A percentile compares a stretch with the other conserved stretches of the same genome.
Evolutionary conservation across 2,797 vertebrate species (phyloP).

Genomic region (Phrynocephalus guinanensis): DNA sequence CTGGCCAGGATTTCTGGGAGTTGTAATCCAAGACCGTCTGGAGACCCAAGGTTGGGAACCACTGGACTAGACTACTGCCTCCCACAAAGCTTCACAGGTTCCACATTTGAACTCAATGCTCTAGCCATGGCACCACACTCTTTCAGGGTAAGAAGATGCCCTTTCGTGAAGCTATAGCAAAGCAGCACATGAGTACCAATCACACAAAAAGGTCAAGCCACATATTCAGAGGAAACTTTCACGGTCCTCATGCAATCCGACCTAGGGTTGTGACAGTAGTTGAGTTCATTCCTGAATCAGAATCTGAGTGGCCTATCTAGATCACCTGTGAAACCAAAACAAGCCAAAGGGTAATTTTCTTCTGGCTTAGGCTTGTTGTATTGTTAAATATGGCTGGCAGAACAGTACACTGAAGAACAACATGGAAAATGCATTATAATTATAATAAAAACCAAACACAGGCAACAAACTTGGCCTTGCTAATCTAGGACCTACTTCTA

Average conservation of each 20-base stretch:
- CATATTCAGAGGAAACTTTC: not conserved
- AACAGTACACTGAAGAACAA: not conserved
- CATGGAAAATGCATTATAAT: not conserved
- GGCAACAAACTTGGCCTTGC: not conserved
- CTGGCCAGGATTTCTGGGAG: not conserved
- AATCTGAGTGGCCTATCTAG: not conserved
- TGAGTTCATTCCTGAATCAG: not conserved
- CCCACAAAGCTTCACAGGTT: not conserved
- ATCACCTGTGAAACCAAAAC: not conserved
- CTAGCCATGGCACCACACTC: too few relatives aligned
- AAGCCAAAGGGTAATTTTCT: not conserved
- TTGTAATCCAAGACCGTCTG: not conserved
- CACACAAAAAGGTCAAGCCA: not conserved
- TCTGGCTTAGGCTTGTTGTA: not conserved
- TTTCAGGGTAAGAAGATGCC: not conserved
- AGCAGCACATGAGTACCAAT: not conserved
- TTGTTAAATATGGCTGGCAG: not conserved
- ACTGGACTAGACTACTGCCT: too few relatives aligned
- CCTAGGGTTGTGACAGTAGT: not conserved
- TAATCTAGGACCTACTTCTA: not conserved
- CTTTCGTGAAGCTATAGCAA: not conserved
- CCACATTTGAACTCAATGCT: not conserved
- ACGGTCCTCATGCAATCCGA: not conserved
- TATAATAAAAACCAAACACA: not conserved
- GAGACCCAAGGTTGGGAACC: too few relatives aligned